phyloP scores from a whole-genome alignment of 92 coral and sea anemone species.

The Virgularia gustaviana region DNA sequence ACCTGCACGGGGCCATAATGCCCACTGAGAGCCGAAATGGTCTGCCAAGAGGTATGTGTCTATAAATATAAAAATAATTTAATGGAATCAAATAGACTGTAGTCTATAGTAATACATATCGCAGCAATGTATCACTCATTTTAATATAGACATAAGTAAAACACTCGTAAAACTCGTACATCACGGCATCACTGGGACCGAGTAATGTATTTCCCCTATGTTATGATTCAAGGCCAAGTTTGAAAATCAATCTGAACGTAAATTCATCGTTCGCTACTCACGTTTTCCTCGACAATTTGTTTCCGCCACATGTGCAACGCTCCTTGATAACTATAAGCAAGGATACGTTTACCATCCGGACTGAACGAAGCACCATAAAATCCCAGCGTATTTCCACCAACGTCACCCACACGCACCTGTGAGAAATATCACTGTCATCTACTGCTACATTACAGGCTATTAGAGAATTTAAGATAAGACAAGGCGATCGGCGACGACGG shows the following conservation, averaged over 20 bases:
- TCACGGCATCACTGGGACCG: no score
- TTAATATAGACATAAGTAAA: no score
- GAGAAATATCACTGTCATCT: background rate
- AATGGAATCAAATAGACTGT: no score
- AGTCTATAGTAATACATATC: no score
- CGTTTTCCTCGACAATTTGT: conserved; percentile 26
- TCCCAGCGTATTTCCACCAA: conserved; percentile 93
- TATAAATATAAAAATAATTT: no score
- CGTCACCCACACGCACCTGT: conserved; percentile 97
- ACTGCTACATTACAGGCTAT: background rate
- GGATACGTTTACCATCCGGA: conserved; percentile 71
- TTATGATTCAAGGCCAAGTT: background rate
- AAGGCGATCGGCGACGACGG: no score
- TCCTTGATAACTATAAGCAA: conserved; percentile 95
- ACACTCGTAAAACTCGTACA: background rate
- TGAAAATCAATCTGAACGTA: background rate
- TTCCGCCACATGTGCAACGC: conserved; percentile 82
- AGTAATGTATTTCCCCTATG: no score
- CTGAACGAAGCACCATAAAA: conserved; percentile 87
- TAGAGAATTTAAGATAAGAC: no score
- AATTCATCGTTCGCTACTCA: background rate
- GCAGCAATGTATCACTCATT: no score
- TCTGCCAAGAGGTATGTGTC: conserved; percentile 64
- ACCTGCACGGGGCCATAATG: conserved; percentile 95
- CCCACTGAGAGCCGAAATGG: conserved; percentile 76